phyloP scores from a whole-genome alignment of 1,140 invertebrate species.

The Monochamus saltuarius region DNA sequence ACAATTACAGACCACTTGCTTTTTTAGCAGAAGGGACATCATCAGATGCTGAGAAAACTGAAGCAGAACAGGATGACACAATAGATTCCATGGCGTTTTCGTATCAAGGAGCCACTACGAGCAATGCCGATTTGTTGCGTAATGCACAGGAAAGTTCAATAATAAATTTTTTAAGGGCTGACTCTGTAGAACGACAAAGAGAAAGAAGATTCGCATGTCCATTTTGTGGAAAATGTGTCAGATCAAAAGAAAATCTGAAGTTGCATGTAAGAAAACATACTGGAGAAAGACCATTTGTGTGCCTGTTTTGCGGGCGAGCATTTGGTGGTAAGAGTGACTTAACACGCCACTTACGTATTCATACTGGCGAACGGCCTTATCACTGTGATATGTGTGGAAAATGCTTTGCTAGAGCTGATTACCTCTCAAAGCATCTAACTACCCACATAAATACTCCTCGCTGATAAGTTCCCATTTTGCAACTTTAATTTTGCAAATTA shows the following conservation, averaged over 20 bases:
- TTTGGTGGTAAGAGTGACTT: constrained; percentile 86
- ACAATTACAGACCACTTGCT: neutral
- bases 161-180: constrained; percentile 62
- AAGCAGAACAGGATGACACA: constrained; percentile 66
- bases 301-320: constrained; percentile 80
- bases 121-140: constrained; percentile 41
- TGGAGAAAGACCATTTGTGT: constrained; percentile 83
- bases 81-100: constrained; percentile 61
- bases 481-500: neutral
- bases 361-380: constrained; percentile 83
- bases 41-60: constrained; percentile 48
- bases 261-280: constrained; percentile 87
- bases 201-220: constrained; percentile 77
- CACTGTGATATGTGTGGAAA: constrained; percentile 90
- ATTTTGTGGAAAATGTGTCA: constrained; percentile 85
- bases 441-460: constrained; percentile 76
- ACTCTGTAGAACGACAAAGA: constrained; percentile 64
- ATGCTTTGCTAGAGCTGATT: constrained; percentile 85
- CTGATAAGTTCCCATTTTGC: constrained; percentile 6
- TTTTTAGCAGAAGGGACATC: constrained; percentile 34
- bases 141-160: constrained; percentile 60
- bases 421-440: constrained; percentile 86
- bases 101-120: constrained; percentile 50
- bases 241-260: constrained; percentile 85
- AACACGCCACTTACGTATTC: constrained; percentile 81